Evolutionary conservation across 2,888 invertebrate species (phyloP), one percentile per base, ranked within the genome.

Genomic region (Eulithis prunata): DNA sequence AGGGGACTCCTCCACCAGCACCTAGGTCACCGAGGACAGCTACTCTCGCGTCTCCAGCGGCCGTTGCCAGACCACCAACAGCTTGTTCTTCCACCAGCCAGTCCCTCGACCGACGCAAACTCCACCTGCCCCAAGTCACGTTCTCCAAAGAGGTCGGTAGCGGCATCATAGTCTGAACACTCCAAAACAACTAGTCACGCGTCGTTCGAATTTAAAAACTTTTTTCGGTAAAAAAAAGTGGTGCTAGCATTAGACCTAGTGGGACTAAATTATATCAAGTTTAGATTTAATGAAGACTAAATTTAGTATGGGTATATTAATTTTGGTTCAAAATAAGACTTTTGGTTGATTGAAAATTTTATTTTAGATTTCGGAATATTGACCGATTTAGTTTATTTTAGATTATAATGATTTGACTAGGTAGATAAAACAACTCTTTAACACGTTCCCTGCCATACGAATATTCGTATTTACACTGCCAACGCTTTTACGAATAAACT

Each of bases 81-180:
- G 96, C 95, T 38, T 96, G 96, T 80, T 96, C 96, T 13, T 94
- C 94, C 4, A 95, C 96, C 68, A 95, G 95, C 71, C 93, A 94
- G 75, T 92, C 92, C 1, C 81, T 94, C 21, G 95, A 95, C 80
- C 87, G 95, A 78, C 94, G 95, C 86, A 95, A 96, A 79, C 93
- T 96, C 28, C 95, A 96, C 78, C 90, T 96, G 78, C 96, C 96
- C 21, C 96, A 96, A 93, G 97, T 97, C 84, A 96, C 97, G 60
- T 97, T 97, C 91, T 97, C 95, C 84, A 96, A 96, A 87, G 97
- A 97, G 97, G 97, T 97, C 95, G 97, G 97, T 96, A 96, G 95
- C 79, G 97, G 97, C 70, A 96, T 97, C 79, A 95, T 97, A 80
- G 97, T 97, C 78, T 97, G 93, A 94, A 61, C 68, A 59, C 65